Evolutionary conservation across 2,888 invertebrate genomes (phyloP).

Genomic region (Syrista parreyssii): DNA sequence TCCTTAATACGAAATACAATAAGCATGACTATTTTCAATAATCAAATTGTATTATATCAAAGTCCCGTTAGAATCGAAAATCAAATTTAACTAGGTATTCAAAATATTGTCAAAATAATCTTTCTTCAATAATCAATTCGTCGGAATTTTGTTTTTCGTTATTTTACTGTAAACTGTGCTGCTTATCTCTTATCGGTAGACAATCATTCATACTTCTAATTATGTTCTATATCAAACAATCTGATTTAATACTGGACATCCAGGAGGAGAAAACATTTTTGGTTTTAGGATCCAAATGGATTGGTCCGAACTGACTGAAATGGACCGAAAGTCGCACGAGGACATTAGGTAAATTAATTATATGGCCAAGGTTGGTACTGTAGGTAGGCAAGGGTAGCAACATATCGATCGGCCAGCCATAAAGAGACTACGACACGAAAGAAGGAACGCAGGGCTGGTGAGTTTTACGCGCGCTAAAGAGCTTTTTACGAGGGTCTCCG

Average conservation of each 20-base stretch:
- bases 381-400: background rate
- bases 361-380: background rate
- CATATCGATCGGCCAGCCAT: conserved; percentile 31
- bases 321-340: background rate
- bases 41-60: background rate
- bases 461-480: conserved; percentile 29
- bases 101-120: background rate
- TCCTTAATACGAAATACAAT: background rate
- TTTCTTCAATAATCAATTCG: background rate
- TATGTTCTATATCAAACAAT: background rate
- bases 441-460: conserved; percentile 14
- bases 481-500: conserved; percentile 39
- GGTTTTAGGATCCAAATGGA: background rate
- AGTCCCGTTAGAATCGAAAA: background rate
- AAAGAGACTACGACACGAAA: conserved; percentile 15
- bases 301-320: background rate
- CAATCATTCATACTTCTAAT: background rate
- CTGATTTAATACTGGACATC: background rate
- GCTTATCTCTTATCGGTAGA: background rate
- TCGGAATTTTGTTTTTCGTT: background rate
- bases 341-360: background rate
- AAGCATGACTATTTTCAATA: background rate
- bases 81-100: background rate
- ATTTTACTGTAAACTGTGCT: background rate
- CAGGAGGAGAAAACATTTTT: background rate